Base-by-base conservation (phyloP, 2,888 invertebrate species). In the Catocala fraxini region DNA sequence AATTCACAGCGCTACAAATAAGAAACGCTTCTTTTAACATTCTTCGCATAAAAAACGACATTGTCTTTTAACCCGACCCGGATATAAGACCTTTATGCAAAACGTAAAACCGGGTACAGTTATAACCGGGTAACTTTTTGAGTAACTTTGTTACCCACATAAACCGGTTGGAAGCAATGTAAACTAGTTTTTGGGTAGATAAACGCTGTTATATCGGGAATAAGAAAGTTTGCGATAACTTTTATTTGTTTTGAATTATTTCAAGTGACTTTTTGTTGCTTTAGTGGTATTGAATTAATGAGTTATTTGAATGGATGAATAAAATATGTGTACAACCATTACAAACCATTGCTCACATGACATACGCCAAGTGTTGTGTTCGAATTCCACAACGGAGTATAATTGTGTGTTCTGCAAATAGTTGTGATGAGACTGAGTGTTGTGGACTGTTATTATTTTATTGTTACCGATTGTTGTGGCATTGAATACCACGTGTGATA, bases 111-210 rank as follows among this genome's bases (percentile, higher is more conserved):
- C 56, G 41, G 52, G 42, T 70, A 63, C 35, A 11, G 5, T 51
- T 51, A 51, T 67, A 67, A 61, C 68, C 57, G 68, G 57, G 52
- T 60, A 75, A 76, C 54, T 69, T 77, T 62, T 70, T 56, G 61
- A 72, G 62, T 64, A 70, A 68, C 72, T 55, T 56, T 53, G 66
- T 70, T 76, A 70, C 55, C 34, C 35, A 10, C 48, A 35, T 54
- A 56, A 46, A 51, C 43, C 33, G 13, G 6, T 11, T 12, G 56
- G 60, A 54, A 65, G 65, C 62, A 62, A 48, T 71, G 68, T 56
- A 64, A 74, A 68, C 72, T 74, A 70, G 77, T 74, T 76, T 25
- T 59, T 13, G 25, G 64, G 56, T 62, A 25, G 77, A 74, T 68
- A 76, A 74, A 76, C 59, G 47, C 35, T 61, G 68, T 70, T 68